Evolutionary conservation across 2,113 vertebrate genomes (phyloP), one percentile per base, ranked within the genome.

Genomic region (Solenodon paradoxus): DNA sequence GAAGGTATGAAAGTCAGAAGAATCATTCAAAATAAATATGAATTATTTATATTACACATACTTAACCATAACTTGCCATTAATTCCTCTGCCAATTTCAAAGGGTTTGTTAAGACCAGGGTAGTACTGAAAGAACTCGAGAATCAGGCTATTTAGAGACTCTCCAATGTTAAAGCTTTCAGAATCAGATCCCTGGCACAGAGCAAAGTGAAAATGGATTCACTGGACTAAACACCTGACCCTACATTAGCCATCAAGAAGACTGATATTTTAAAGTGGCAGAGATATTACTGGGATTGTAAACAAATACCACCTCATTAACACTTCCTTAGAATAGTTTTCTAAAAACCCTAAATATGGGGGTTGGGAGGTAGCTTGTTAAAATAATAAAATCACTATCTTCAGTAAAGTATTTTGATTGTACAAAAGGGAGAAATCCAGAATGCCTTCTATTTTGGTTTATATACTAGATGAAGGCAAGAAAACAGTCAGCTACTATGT

Each of bases 371-470:
- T n/a, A n/a, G n/a, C n/a, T n/a, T n/a, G n/a, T n/a, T n/a, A n/a
- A 88, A 63, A 77, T 55, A 71, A 84, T 71, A 92, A 71, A 75
- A 64, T 77, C 35, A 95, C 11, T 47, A 83, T 78, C 61, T 82
- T 82, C 57, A 69, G 63, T 24, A 30, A 89, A 71, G 40, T 13
- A 9, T 78, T 78, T n/a, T n/a, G 15, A 19, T 78, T 84, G 35
- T 79, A 78, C 17, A 55, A 92, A 95, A n/a, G 35, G 45, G 57
- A 72, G 75, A 81, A 92, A 47, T 38, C 66, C 79, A 81, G 57
- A 78, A 63, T 71, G 53, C 10, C 57, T 88, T 53, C 61, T 82
- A 28, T 1, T 53, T 24, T 53, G 17, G 30, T 69, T 71, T 78
- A 61, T 26, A n/a, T 2, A 75, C n/a, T 42, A 75, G 38, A 28